Conservation (phyloP, 2,797 vertebrate species). For the Ctenopoma kingsleyae region DNA sequence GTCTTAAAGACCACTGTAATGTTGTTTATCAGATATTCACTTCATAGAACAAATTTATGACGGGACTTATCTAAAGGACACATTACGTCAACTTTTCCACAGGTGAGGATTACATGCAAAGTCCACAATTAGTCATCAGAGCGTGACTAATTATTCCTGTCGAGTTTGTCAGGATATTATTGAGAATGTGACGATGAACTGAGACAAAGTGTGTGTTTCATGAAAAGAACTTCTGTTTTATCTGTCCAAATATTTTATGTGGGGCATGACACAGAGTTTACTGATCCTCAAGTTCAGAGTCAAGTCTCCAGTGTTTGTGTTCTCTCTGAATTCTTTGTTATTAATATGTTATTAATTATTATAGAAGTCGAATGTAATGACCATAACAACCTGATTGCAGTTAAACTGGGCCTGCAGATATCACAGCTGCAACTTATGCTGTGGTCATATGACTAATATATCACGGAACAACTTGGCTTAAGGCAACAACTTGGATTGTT, state of each 20-base stretch:
- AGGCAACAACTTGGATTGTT: constrained; percentile 1
- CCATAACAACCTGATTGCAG: background rate
- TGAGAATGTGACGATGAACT: background rate
- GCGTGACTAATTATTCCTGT: background rate
- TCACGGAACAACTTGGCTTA: constrained; percentile 11
- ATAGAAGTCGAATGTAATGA: background rate
- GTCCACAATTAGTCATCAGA: constrained; percentile 21
- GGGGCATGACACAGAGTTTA: background rate
- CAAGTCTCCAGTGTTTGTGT: background rate
- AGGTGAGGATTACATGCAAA: constrained; percentile 12
- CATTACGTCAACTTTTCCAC: constrained; percentile 10
- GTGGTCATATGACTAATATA: constrained; percentile 1
- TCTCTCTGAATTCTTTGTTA: background rate
- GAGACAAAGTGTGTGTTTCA: constrained; percentile 1
- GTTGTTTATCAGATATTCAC: background rate
- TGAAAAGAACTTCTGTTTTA: background rate
- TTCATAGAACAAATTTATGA: background rate
- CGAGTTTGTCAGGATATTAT: background rate
- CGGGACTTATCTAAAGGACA: background rate
- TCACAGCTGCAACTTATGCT: constrained; percentile 1
- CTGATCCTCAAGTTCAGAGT: background rate
- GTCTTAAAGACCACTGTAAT: background rate
- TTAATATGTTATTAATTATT: constrained; percentile 4
- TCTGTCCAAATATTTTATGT: background rate
- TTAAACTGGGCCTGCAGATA: background rate